Evolutionary conservation across 2,113 vertebrate genomes (phyloP), one percentile per base, ranked within the genome.

Genomic region (Australoheros scitulus): DNA sequence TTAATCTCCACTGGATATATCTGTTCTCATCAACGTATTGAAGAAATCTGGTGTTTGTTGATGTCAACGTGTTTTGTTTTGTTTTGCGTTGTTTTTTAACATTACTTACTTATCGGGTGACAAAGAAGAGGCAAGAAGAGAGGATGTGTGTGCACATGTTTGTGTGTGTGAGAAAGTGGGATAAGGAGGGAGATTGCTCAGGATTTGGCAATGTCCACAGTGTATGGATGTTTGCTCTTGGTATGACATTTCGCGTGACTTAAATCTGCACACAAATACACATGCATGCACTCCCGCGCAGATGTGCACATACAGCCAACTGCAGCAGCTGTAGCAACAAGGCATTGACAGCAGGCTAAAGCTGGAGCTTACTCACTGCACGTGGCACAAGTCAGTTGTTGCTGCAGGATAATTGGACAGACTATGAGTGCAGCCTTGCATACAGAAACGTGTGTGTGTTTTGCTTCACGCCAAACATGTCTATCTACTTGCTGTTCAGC

Each of bases 211-310:
- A 43, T 36, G 18, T 58, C 59, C 57, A 79, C 87, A 72, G 63
- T 74, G 36, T 89, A 80, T 88, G 80, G 85, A 86, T 91, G 85
- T 93, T 91, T 93, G 86, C 85, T 92, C 86, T 88, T 79, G 83
- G 89, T 91, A 82, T 91, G 91, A 93, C 93, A 91, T 94, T 94
- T 92, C 70, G 77, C 90, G 83, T 81, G 87, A 91, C 86, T 91
- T 87, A 85, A 91, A 91, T 88, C 83, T 77, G 77, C 52, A 17
- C 13, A 58, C 61, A 61, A 32, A 75, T 77, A 63, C 79, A 61
- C 15, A 22, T 59, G 56, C 32, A 47, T 24, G 8, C 47, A 29
- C 17, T 14, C 38, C 61, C 60, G 65, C 77, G 43, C 85, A 91
- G 82, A 92, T 89, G 83, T 88, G 90, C 84, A 77, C 64, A 82